Percentiles rank a stretch among this genome's conserved stretches.
phyloP scores from a whole-genome alignment of 1,140 invertebrate species.

The Lepidostoma basale region DNA sequence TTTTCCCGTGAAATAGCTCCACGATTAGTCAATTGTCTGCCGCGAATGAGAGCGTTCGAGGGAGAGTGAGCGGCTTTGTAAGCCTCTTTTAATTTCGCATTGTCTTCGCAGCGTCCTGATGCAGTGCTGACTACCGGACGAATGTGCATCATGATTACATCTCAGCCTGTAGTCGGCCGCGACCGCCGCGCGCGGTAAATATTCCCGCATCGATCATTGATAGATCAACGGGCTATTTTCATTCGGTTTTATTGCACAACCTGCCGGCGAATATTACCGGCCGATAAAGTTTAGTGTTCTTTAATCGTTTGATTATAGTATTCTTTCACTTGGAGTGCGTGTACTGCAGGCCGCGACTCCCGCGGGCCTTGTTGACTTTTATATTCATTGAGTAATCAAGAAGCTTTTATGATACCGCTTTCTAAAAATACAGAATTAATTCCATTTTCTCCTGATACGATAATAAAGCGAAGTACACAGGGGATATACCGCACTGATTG shows the following conservation, averaged over 20 bases:
- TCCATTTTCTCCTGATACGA: too few species aligned
- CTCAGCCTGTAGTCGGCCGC: slow-evolving; percentile 8
- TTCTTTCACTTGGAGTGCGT: background rate
- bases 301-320: slow-evolving; percentile 14
- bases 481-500: too few species aligned
- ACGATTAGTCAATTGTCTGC: background rate
- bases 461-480: too few species aligned
- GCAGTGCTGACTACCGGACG: background rate
- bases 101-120: slow-evolving; percentile 1
- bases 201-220: slow-evolving; percentile 21
- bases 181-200: slow-evolving; percentile 3
- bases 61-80: background rate
- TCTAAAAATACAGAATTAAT: too few species aligned
- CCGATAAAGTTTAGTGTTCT: slow-evolving; percentile 10
- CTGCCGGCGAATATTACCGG: slow-evolving; percentile 6
- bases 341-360: background rate
- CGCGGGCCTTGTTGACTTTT: background rate
- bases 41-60: background rate
- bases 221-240: slow-evolving; percentile 27
- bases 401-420: too few species aligned
- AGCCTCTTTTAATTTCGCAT: background rate
- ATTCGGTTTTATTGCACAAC: slow-evolving; percentile 12
- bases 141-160: slow-evolving; percentile 26
- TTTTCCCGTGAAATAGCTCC: background rate
- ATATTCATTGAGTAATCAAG: background rate